Base-by-base conservation (phyloP, 2,113 vertebrate genomes). In the Pachycephala philippinensis region DNA sequence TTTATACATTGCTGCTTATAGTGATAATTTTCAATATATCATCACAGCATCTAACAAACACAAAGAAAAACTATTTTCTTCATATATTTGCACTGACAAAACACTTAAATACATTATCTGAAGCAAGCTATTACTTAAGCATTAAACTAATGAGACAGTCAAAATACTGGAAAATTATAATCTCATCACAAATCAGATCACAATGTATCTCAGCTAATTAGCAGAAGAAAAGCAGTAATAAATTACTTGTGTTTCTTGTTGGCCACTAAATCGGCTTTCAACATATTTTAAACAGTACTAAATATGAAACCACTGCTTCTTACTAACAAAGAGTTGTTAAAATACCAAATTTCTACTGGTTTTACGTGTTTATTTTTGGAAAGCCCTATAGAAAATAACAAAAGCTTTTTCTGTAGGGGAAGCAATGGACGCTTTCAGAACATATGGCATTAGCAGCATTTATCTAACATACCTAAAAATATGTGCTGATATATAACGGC, bases 161-260 rank as follows among this genome's bases (percentile, higher is more conserved):
- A 94, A 96, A 94, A 96, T 80, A 96, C 85, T 96, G 82, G 91
- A 96, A 97, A 96, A 97, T 95, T 86, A 88, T 79, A 92, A 96
- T 97, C 92, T 93, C 82, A 86, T 87, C 87, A 86, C 84, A 88
- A 94, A 91, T 95, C 94, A 97, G 64, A 97, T 93, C 93, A 93
- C 71, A 91, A 64, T 78, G 79, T 84, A 88, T 91, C 70, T 92
- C 14, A 7, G 60, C 79, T 95, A 95, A 97, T 96, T 95, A 95
- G 75, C 54, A 93, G 70, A 44, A 91, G 56, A 93, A 96, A 90
- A 91, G 30, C 64, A 65, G 42, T 75, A 80, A 95, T 88, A 96
- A 95, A 95, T 93, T 83, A 63, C 64, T 89, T 78, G 31, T 39
- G 40, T 74, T 95, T 89, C 65, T 91, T 70, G 4, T 50, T 81